phyloP scores from a whole-genome alignment of 1,140 invertebrate species.

The Bombus haemorrhoidalis region DNA sequence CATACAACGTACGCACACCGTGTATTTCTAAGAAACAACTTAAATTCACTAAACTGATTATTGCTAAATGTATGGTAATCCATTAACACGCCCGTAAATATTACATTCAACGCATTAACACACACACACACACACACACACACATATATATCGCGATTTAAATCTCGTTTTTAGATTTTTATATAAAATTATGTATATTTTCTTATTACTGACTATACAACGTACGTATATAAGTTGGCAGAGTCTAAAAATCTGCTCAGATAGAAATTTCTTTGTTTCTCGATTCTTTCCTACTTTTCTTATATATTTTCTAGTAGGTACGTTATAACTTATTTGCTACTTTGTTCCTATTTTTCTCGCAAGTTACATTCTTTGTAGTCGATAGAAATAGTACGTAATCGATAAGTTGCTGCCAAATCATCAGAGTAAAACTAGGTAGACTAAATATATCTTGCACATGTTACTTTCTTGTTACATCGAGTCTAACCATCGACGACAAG shows the following conservation, averaged over 20 bases:
- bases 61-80: constrained; percentile 10
- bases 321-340: neutral
- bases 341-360: neutral
- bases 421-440: neutral
- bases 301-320: neutral
- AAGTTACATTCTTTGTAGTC: neutral
- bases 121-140: too few relatives aligned
- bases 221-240: too few relatives aligned
- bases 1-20: neutral
- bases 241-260: too few relatives aligned
- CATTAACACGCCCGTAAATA: neutral
- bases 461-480: neutral
- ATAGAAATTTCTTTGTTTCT: too few relatives aligned
- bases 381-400: constrained; percentile 10
- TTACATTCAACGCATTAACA: neutral
- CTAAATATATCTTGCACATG: constrained; percentile 29
- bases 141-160: neutral
- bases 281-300: neutral
- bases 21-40: neutral
- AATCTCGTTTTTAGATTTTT: too few relatives aligned
- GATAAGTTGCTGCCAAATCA: constrained; percentile 7
- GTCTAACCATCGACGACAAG: neutral
- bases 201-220: too few relatives aligned
- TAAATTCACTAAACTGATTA: constrained; percentile 16
- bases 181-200: too few relatives aligned